phyloP scores from a whole-genome alignment of 2,113 vertebrate species.

The Myxocyprinus asiaticus region DNA sequence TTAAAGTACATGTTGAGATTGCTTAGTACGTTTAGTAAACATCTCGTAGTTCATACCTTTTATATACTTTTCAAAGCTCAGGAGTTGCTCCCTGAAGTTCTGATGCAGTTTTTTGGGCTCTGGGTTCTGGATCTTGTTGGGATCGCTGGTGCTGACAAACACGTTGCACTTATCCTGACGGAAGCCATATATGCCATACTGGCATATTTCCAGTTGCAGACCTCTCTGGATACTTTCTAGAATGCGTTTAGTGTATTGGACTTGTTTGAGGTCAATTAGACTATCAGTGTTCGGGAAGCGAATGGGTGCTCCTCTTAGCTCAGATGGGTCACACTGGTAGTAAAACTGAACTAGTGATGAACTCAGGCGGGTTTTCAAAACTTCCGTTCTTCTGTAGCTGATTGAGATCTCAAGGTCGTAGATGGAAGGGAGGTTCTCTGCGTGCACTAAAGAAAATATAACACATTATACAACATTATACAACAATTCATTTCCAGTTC shows the following conservation, averaged over 20 bases:
- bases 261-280: conserved; percentile 81
- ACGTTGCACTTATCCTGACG: conserved; percentile 85
- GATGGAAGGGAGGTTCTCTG: neutral
- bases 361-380: conserved; percentile 64
- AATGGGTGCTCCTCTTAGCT: conserved; percentile 49
- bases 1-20: too few species aligned
- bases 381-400: conserved; percentile 82
- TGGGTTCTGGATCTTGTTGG: conserved; percentile 61
- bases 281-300: conserved; percentile 77
- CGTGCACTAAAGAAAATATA: conserved; percentile 16
- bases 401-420: conserved; percentile 82
- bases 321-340: conserved; percentile 31
- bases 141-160: conserved; percentile 81
- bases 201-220: conserved; percentile 75
- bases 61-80: conserved; percentile 79
- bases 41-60: conserved; percentile 70
- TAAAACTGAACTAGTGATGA: conserved; percentile 66
- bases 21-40: too few species aligned
- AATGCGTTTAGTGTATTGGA: conserved; percentile 74
- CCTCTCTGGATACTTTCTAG: conserved; percentile 73
- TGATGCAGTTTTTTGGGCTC: conserved; percentile 69
- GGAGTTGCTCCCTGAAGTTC: conserved; percentile 73
- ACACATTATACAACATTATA: too few species aligned
- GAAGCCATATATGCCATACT: conserved; percentile 74
- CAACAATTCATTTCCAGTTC: too few species aligned